phyloP scores from a whole-genome alignment of 2,113 vertebrate genomes.

The Ictidomys tridecemlineatus region DNA sequence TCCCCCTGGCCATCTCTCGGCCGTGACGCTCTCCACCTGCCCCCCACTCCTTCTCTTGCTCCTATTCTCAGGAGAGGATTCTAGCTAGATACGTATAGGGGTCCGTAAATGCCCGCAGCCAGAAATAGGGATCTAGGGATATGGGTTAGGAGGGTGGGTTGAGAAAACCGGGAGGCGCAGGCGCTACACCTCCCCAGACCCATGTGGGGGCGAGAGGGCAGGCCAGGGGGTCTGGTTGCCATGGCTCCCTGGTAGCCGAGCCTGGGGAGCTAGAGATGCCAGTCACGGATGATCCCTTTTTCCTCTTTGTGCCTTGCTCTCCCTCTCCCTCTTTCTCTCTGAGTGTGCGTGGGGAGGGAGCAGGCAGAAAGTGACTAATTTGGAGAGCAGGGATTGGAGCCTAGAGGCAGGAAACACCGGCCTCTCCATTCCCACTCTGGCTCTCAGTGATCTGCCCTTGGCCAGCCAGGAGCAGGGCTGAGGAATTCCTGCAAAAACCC shows the following conservation, averaged over 20 bases:
- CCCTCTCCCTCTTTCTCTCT: not conserved
- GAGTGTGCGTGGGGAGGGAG: conserved; percentile 59
- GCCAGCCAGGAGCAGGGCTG: not conserved
- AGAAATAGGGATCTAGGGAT: not conserved
- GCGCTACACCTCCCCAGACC: not conserved
- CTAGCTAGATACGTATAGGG: not conserved
- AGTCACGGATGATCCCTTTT: conserved; percentile 85
- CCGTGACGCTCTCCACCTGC: no score
- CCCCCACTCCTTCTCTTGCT: not conserved
- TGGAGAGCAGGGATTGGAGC: conserved; percentile 76
- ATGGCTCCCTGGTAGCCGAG: conserved; percentile 85
- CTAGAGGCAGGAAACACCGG: not conserved
- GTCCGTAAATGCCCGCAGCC: not conserved
- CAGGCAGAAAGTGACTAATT: conserved; percentile 77
- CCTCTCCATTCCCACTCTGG: not conserved
- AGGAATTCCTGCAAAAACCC: not conserved
- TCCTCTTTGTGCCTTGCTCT: conserved; percentile 67
- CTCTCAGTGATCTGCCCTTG: not conserved
- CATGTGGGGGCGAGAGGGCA: conserved; percentile 4
- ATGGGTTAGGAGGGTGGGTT: fast-evolving
- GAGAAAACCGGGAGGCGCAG: not conserved
- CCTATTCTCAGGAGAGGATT: not conserved
- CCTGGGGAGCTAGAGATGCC: conserved; percentile 84
- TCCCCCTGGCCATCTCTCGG: not conserved
- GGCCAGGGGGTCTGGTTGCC: conserved; percentile 84